These are phyloP conservation scores for Coregonus suidteri DNA, from an alignment of 2,797 vertebrate genomes.

Conservation along the genomic window DNA sequence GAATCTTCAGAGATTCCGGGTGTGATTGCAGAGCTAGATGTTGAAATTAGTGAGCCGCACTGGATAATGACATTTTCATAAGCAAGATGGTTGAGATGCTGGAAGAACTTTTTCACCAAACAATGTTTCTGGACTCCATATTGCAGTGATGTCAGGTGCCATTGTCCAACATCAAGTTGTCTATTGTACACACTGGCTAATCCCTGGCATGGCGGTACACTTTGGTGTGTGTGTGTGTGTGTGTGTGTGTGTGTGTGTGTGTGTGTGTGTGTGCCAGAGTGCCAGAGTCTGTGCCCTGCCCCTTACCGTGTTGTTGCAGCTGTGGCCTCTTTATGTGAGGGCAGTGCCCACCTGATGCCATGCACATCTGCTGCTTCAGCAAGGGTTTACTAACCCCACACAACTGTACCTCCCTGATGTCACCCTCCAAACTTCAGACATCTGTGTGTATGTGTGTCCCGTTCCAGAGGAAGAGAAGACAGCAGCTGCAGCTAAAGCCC, in stretches of 20 bases:
- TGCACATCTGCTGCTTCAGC: constrained; percentile 51
- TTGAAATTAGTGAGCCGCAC: background rate
- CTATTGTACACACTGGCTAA: too few relatives aligned
- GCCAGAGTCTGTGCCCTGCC: constrained; percentile 43
- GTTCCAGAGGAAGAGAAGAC: background rate
- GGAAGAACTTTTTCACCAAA: too few relatives aligned
- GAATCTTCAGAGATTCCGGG: constrained; percentile 47
- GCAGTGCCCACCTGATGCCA: constrained; percentile 67
- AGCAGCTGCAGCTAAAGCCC: background rate
- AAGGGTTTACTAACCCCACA: constrained; percentile 39
- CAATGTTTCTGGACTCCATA: background rate
- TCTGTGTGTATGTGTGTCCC: background rate
- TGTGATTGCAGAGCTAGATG: constrained; percentile 33
- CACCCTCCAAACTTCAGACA: background rate
- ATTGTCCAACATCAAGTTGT: too few relatives aligned
- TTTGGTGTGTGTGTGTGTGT: constrained; percentile 21
- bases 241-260: constrained; percentile 30
- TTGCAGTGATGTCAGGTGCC: background rate
- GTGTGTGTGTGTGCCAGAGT: constrained; percentile 25
- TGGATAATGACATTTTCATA: background rate
- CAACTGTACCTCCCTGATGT: constrained; percentile 20
- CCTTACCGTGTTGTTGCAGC: constrained; percentile 59
- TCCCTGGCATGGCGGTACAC: background rate
- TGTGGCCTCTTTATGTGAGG: constrained; percentile 54
- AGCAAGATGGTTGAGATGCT: background rate